phyloP scores from a whole-genome alignment of 1,140 invertebrate genomes.

The Dinoponera quadriceps region DNA sequence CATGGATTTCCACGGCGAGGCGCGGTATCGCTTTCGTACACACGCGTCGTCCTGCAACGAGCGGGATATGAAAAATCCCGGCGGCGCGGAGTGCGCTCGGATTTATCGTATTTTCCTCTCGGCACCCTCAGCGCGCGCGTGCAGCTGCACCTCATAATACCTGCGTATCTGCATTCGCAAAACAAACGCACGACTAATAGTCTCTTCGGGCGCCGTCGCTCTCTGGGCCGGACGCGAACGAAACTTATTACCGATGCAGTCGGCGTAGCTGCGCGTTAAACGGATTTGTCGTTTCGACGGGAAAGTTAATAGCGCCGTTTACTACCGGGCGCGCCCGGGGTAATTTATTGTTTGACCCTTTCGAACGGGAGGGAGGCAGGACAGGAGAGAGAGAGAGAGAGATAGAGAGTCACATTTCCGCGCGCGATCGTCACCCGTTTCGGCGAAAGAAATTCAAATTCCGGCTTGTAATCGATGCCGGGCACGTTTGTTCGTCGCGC shows the following conservation, averaged over 20 bases:
- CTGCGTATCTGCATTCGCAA: conserved; percentile 65
- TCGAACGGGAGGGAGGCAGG: background rate
- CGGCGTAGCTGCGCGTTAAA: conserved; percentile 59
- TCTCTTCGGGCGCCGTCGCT: conserved; percentile 43
- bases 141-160: conserved; percentile 57
- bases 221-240: conserved; percentile 48
- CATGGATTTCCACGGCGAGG: conserved; percentile 3
- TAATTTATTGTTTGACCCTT: conserved; percentile 69
- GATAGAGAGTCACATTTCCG: conserved; percentile 34
- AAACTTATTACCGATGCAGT: conserved; percentile 64
- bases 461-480: conserved; percentile 26
- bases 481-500: conserved; percentile 43
- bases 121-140: background rate
- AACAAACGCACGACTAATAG: conserved; percentile 60
- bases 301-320: conserved; percentile 69
- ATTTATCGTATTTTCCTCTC: conserved; percentile 63
- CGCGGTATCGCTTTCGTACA: conserved; percentile 15
- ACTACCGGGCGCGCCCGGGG: conserved; percentile 38
- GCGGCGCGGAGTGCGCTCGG: background rate
- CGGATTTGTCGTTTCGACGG: conserved; percentile 69
- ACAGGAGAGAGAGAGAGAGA: too few species aligned
- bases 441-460: conserved; percentile 47
- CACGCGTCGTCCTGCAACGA: background rate
- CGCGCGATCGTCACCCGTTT: conserved; percentile 49
- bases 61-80: conserved; percentile 37